Evolutionary conservation across 2,888 invertebrate genomes (phyloP).

Genomic region (Amitus sp.): DNA sequence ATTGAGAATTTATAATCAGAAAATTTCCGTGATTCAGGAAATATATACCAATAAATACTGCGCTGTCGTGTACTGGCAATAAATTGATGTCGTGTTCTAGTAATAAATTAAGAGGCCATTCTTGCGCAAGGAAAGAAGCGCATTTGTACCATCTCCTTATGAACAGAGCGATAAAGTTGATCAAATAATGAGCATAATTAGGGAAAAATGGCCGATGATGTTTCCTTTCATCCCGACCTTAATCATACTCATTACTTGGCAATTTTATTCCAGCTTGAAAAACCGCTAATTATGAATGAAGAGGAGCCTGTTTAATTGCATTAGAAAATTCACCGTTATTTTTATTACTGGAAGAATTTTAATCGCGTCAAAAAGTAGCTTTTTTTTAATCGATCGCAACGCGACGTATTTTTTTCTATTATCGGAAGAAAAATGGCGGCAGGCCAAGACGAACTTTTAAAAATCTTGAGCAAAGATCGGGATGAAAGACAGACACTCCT

Average conservation of each 20-base stretch:
- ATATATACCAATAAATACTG: constrained; percentile 30
- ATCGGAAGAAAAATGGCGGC: constrained; percentile 52
- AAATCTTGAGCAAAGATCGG: constrained; percentile 25
- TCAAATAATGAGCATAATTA: neutral
- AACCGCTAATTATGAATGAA: constrained; percentile 22
- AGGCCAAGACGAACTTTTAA: constrained; percentile 40
- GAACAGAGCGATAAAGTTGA: neutral
- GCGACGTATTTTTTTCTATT: constrained; percentile 49
- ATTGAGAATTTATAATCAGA: too few relatives aligned
- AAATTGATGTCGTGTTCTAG: constrained; percentile 21
- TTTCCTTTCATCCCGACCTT: constrained; percentile 6
- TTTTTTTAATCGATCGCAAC: constrained; percentile 39
- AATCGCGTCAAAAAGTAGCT: constrained; percentile 34
- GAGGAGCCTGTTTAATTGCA: constrained; percentile 30
- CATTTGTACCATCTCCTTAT: neutral
- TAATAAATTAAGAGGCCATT: constrained; percentile 29
- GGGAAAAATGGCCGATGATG: neutral
- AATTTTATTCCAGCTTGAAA: constrained; percentile 25
- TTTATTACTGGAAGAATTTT: constrained; percentile 32
- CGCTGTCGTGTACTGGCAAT: constrained; percentile 29
- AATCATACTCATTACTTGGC: constrained; percentile 30
- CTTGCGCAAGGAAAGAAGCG: neutral
- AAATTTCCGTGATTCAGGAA: constrained; percentile 32
- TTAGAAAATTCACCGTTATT: too few relatives aligned
- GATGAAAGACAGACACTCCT: constrained; percentile 33